Percentiles rank a stretch among this genome's conserved stretches.
Conservation (phyloP, 2,113 vertebrate genomes). For the Thalassarche chlororhynchos region DNA sequence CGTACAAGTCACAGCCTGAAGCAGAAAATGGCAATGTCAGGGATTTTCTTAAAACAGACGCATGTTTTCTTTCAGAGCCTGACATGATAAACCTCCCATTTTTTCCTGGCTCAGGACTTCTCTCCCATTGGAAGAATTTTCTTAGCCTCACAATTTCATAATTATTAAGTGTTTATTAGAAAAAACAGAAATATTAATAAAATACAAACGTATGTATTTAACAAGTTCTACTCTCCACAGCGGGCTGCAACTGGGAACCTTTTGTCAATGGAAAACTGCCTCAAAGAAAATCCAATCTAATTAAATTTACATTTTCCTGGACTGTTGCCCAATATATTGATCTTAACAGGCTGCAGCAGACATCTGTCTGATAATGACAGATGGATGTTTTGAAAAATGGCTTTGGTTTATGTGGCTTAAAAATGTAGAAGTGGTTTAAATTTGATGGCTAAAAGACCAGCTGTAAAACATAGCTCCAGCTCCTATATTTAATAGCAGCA, state of each 20-base stretch:
- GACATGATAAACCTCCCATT: neutral
- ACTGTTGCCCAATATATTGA: slow-evolving; percentile 54
- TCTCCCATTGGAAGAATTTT: neutral
- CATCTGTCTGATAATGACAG: neutral
- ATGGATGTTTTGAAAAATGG: neutral
- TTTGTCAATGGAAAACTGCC: slow-evolving; percentile 66
- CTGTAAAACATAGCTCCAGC: neutral
- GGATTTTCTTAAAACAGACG: neutral
- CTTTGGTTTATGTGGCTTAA: neutral
- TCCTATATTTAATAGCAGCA: neutral
- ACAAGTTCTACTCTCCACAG: neutral
- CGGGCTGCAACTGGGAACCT: neutral
- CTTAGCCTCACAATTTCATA: neutral
- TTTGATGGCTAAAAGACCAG: neutral
- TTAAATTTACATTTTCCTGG: slow-evolving; percentile 65
- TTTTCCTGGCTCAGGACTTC: neutral
- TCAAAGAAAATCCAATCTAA: slow-evolving; percentile 58
- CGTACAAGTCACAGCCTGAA: slow-evolving; percentile 71
- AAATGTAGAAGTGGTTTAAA: neutral
- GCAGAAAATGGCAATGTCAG: neutral
- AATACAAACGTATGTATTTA: neutral
- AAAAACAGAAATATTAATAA: neutral
- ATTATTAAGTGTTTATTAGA: neutral
- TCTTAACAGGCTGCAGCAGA: neutral
- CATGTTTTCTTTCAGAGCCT: neutral